phyloP scores from a whole-genome alignment of 2,797 vertebrate species.

The Poecilia wingei region DNA sequence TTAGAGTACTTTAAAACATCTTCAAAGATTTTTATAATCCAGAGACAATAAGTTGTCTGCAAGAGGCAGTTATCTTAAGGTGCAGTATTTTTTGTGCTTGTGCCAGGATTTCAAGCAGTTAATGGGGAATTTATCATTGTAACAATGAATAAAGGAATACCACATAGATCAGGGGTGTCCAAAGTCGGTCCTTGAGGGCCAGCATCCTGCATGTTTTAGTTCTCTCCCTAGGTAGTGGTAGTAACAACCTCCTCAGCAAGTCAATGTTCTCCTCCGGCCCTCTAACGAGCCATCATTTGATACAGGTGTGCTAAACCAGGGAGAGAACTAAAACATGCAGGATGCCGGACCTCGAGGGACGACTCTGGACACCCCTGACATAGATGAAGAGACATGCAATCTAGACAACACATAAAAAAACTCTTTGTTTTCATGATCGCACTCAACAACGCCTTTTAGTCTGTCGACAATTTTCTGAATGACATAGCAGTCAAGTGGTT shows the following conservation, averaged over 20 bases:
- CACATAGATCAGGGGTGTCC: not conserved
- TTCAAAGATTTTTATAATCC: not conserved
- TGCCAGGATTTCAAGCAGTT: constrained; percentile 5
- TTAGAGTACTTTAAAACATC: not conserved
- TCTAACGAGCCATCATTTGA: too few relatives aligned
- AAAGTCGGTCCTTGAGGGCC: too few relatives aligned
- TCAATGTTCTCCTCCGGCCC: too few relatives aligned
- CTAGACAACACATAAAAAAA: constrained; percentile 24
- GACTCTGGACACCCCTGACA: too few relatives aligned
- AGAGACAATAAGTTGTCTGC: not conserved
- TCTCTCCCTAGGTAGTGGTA: too few relatives aligned
- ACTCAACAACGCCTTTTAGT: constrained; percentile 25
- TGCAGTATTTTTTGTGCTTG: constrained; percentile 15
- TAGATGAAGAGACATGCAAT: not conserved
- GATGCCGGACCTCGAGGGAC: too few relatives aligned
- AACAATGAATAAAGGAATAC: not conserved
- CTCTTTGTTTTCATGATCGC: constrained; percentile 26
- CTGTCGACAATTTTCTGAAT: constrained; percentile 35
- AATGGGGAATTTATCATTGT: not conserved
- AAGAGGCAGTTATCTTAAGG: not conserved
- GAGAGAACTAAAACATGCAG: too few relatives aligned
- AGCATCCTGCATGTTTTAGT: too few relatives aligned
- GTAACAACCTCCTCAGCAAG: too few relatives aligned
- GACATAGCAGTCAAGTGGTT: constrained; percentile 39
- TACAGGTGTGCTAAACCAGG: too few relatives aligned